Base-by-base conservation (phyloP, 2,888 invertebrate genomes). In the Thecophora atra region DNA sequence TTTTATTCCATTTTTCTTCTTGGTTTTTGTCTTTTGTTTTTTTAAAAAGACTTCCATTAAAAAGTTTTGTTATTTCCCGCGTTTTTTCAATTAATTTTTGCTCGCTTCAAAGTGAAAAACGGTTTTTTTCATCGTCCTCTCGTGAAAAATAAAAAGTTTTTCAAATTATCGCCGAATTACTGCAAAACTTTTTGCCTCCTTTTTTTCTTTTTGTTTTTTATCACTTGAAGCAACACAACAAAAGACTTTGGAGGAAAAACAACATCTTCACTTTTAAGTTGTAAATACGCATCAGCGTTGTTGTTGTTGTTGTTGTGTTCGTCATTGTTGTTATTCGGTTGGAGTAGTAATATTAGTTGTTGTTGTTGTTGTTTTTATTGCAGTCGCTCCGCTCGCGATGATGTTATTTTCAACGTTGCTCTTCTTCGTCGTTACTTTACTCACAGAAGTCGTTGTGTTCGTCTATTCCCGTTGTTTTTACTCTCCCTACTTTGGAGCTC, bases 221-320 rank as follows among this genome's bases (percentile, higher is more conserved):
- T 37, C 37, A 37, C 37, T 2, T 37, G 7, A 1, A 37, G 37
- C 37, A 37, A 37, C 30, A 37, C 6, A 37, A 37, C 6, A 37
- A 37, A 37, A 37, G 2, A 37, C 11, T 6, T 11, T 37, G 37
- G 7, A 37, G 11, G 6, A 11, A 37, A 37, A 11, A 37, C 6
- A 37, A 37, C n/a, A n/a, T n/a, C n/a, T n/a, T n/a, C n/a, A 37
- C 64, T 21, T 64, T 44, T 44, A 47, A 64, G 21, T 11, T 64
- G 44, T 21, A 44, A 64, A 64, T 64, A 26, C n/a, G n/a, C 26
- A 47, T 64, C 64, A 44, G 44, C 47, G 64, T 44, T 47, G 64
- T 64, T 26, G 64, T 64, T 30, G 47, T 21, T 24, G 19, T 28
- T 17, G 62, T 28, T 11, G 60, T 17, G n/a, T n/a, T n/a, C n/a